A percentile compares a stretch with the other conserved stretches of the same genome.
These are phyloP conservation scores for Pseudorhombus dupliciocellatus DNA, from an alignment of 2,113 vertebrate genomes.

Conservation along the genomic window DNA sequence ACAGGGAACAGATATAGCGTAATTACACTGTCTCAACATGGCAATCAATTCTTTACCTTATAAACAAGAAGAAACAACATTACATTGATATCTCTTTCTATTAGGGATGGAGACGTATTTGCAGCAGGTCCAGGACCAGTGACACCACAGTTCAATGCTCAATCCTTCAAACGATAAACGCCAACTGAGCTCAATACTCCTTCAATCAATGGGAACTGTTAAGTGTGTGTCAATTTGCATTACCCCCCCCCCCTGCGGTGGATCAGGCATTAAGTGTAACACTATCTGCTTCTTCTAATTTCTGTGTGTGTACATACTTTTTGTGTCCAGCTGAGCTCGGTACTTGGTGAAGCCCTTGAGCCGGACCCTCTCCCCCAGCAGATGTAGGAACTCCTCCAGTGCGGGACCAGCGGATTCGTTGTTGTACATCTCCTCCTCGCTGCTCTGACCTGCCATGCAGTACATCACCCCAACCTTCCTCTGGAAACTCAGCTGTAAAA, in stretches of 20 bases:
- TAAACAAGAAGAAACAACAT: too few species aligned
- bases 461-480: constrained; percentile 99
- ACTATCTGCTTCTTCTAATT: background rate
- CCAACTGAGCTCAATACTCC: background rate
- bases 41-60: too few species aligned
- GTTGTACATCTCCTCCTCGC: constrained; percentile 99
- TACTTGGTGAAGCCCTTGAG: constrained; percentile 98
- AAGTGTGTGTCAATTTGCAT: background rate
- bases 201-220: background rate
- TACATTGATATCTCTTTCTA: too few species aligned
- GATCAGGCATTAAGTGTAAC: background rate
- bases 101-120: too few species aligned
- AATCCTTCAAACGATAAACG: background rate
- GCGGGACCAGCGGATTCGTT: constrained; percentile 94
- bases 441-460: constrained; percentile 95
- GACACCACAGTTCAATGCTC: background rate
- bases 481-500: constrained; percentile 93
- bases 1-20: background rate
- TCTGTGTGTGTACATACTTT: constrained; percentile 85
- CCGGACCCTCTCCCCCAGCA: constrained; percentile 92
- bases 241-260: background rate
- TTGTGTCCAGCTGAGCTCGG: constrained; percentile 96
- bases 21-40: too few species aligned
- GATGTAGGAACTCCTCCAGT: constrained; percentile 96
- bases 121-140: too few species aligned